Base-by-base conservation (phyloP, 2,888 invertebrate genomes). In the Drosophila mettleri region DNA sequence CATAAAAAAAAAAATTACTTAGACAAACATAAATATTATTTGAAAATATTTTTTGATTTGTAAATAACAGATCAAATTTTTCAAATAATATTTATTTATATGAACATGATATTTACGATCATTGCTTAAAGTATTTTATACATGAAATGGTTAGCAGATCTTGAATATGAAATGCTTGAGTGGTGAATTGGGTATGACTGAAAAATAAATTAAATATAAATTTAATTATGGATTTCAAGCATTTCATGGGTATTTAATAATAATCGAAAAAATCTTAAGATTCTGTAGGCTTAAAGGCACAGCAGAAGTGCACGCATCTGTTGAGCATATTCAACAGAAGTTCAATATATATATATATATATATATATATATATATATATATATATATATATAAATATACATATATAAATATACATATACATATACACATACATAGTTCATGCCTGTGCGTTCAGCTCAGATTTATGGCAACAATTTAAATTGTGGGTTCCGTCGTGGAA, bases 201-300 rank as follows among this genome's bases (percentile, higher is more conserved):
- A 33, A 27, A 55, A 20, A 18, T 20, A 7, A 20, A 43, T 12
- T 8, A 3, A 43, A 27, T 27, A 20, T 2, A 18, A 29, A 9
- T 33, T 41, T 22, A 41, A 34, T 34, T 41, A 16, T 29, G 16
- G 10, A 5, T 14, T 10, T 31, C 9, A 48, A 22, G 38, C n/a
- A 48, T 41, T 62, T 63, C 27, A 24, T 8, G 16, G 24, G 10
- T 16, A 14, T 16, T 27, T 4, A 29, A 39, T 3, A 45, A 45
- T 61, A 61, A 69, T 54, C n/a, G n/a, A n/a, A n/a, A n/a, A n/a
- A 16, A 69, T 60, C 16, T 16, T 3, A n/a, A 33, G 34, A n/a
- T 22, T 4, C n/a, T n/a, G n/a, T 22, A n/a, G 34, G 33, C n/a
- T 34, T 39, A 69, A 31, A 5, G 2, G 24, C 29, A 12, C 41